These are phyloP conservation scores for Coilia nasus DNA, from an alignment of 2,797 vertebrate species.

Conservation along the genomic window DNA sequence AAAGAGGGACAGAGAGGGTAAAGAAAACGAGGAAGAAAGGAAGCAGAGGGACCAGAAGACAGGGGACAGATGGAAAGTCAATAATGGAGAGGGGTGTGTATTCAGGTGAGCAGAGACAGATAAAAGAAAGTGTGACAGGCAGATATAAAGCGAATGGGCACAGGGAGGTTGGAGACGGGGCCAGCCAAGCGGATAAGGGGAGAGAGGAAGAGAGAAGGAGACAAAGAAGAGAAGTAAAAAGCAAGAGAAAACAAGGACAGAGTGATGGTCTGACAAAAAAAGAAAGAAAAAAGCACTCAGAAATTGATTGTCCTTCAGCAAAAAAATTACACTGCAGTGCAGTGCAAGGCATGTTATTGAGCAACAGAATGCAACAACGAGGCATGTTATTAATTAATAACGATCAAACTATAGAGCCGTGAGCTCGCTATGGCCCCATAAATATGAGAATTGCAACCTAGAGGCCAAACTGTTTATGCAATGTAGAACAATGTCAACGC, in stretches of 20 bases:
- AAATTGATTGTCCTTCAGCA: constrained; percentile 15
- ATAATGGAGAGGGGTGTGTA: constrained; percentile 10
- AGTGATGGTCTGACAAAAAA: constrained; percentile 2
- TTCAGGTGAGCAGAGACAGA: constrained; percentile 3
- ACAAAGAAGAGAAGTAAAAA: not conserved
- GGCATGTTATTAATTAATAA: constrained; percentile 27
- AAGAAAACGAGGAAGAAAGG: not conserved
- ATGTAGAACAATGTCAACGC: not conserved
- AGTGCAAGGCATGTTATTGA: too few relatives aligned
- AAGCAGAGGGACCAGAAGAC: not conserved
- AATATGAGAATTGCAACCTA: constrained; percentile 2
- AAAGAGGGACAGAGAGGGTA: not conserved
- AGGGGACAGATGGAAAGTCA: constrained; percentile 8
- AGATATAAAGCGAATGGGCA: not conserved
- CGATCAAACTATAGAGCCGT: not conserved
- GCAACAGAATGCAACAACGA: not conserved
- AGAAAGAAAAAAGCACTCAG: not conserved
- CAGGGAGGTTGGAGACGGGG: not conserved
- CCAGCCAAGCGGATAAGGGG: not conserved
- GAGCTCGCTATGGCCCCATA: not conserved
- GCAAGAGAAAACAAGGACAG: not conserved
- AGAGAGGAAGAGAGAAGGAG: not conserved
- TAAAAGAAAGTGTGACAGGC: constrained; percentile 7
- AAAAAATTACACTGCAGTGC: not conserved
- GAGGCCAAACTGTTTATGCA: not conserved